These are phyloP conservation scores for Lanistes nyassanus DNA, from an alignment of 1,140 invertebrate species.

Conservation along the genomic window DNA sequence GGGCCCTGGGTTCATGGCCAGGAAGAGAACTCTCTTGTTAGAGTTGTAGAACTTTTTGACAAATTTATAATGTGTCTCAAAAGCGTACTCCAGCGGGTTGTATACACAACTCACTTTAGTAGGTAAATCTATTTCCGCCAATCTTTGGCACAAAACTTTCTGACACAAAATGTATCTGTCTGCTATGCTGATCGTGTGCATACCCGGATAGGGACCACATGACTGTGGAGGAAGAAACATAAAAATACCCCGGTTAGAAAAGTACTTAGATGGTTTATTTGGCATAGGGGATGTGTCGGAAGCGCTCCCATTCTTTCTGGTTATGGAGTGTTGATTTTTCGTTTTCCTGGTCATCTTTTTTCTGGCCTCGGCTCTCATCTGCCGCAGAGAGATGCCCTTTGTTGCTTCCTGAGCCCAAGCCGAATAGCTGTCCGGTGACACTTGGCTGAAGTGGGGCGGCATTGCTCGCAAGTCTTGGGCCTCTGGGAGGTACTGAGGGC, in stretches of 20 bases:
- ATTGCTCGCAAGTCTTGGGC: too few relatives aligned
- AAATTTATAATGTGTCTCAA: slow-evolving; percentile 77
- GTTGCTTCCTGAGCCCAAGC: too few relatives aligned
- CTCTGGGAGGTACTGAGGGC: too few relatives aligned
- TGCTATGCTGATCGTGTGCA: too few relatives aligned
- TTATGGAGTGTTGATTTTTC: too few relatives aligned
- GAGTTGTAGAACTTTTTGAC: slow-evolving; percentile 75
- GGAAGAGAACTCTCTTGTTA: slow-evolving; percentile 79
- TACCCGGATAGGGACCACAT: background rate
- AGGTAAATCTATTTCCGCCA: slow-evolving; percentile 42
- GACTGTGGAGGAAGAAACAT: slow-evolving; percentile 15
- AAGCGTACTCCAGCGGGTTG: slow-evolving; percentile 86
- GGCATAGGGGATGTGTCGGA: too few relatives aligned
- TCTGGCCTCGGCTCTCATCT: too few relatives aligned
- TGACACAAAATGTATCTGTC: slow-evolving; percentile 40
- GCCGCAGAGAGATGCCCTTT: too few relatives aligned
- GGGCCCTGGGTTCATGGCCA: slow-evolving; percentile 94
- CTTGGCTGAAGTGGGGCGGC: too few relatives aligned
- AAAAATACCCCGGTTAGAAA: slow-evolving; percentile 31
- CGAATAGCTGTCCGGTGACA: too few relatives aligned
- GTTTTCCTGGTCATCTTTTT: too few relatives aligned
- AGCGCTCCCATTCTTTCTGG: too few relatives aligned
- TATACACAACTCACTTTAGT: slow-evolving; percentile 77
- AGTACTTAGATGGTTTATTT: background rate
- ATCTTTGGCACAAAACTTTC: slow-evolving; percentile 41